Conservation (phyloP, 1,140 invertebrate genomes). For the Helicoverpa zea region DNA sequence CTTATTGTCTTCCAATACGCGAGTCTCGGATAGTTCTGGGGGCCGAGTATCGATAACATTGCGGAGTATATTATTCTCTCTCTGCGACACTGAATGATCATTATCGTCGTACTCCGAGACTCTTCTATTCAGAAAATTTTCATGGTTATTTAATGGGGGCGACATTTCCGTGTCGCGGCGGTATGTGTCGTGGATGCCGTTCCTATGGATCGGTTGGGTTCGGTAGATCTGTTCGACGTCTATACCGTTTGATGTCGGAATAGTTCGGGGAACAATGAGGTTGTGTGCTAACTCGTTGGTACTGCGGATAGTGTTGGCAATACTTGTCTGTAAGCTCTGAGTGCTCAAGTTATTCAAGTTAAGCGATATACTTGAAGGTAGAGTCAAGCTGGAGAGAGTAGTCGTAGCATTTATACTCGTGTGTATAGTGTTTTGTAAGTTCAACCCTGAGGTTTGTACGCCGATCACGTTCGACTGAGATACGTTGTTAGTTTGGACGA, state of each 20-base stretch:
- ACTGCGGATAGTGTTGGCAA: slow-evolving; percentile 65
- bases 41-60: slow-evolving; percentile 65
- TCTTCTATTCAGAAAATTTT: slow-evolving; percentile 77
- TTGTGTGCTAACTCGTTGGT: slow-evolving; percentile 76
- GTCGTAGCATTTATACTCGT: slow-evolving; percentile 64
- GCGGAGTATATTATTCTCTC: slow-evolving; percentile 63
- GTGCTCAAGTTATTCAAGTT: slow-evolving; percentile 68
- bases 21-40: slow-evolving; percentile 76
- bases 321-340: slow-evolving; percentile 69
- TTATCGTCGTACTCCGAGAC: slow-evolving; percentile 80
- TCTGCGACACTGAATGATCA: slow-evolving; percentile 66
- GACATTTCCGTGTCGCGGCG: slow-evolving; percentile 69
- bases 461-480: slow-evolving; percentile 69
- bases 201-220: slow-evolving; percentile 64
- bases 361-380: slow-evolving; percentile 71
- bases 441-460: slow-evolving; percentile 68
- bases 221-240: slow-evolving; percentile 72
- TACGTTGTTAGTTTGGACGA: slow-evolving; percentile 63
- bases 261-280: slow-evolving; percentile 69
- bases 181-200: slow-evolving; percentile 76
- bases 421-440: slow-evolving; percentile 70
- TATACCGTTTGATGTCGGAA: slow-evolving; percentile 69
- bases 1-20: slow-evolving; percentile 71
- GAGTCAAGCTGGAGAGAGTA: slow-evolving; percentile 64
- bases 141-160: slow-evolving; percentile 72